These are phyloP conservation scores for Chalcosyrphus nemorum DNA, from an alignment of 2,888 invertebrate genomes.

Conservation along the genomic window DNA sequence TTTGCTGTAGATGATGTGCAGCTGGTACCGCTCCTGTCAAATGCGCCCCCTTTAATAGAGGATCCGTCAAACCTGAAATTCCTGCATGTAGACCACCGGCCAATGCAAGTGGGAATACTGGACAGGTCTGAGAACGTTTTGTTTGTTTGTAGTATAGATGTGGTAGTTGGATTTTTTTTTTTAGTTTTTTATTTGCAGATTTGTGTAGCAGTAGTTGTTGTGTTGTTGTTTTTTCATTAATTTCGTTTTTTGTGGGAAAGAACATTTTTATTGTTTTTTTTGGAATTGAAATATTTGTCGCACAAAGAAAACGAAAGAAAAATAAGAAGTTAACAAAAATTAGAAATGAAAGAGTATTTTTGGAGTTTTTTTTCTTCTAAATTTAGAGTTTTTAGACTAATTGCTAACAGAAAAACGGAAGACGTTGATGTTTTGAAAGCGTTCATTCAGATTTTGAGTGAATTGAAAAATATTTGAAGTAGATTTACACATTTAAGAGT, in stretches of 20 bases:
- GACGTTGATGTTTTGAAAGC: slow-evolving; percentile 45
- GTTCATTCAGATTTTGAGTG: no score
- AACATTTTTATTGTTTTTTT: slow-evolving; percentile 37
- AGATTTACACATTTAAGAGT: no score
- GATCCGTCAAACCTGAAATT: slow-evolving; percentile 82
- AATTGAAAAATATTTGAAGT: no score
- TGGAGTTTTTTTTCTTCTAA: slow-evolving; percentile 12
- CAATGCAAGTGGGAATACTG: slow-evolving; percentile 83
- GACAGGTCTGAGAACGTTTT: slow-evolving; percentile 78
- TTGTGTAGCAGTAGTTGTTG: slow-evolving; percentile 56
- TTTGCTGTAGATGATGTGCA: slow-evolving; percentile 82
- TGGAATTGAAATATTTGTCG: slow-evolving; percentile 70
- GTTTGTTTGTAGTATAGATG: slow-evolving; percentile 48
- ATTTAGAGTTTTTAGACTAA: slow-evolving; percentile 43
- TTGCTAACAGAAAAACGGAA: slow-evolving; percentile 54
- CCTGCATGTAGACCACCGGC: slow-evolving; percentile 83
- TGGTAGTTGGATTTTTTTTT: slow-evolving; percentile 62
- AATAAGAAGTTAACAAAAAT: slow-evolving; percentile 72
- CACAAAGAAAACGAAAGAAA: slow-evolving; percentile 73
- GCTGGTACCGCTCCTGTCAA: slow-evolving; percentile 82
- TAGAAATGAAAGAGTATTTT: slow-evolving; percentile 70
- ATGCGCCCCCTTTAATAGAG: slow-evolving; percentile 82
- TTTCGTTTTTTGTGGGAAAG: slow-evolving; percentile 16
- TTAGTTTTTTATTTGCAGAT: slow-evolving; percentile 70
- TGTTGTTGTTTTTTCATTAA: slow-evolving; percentile 48